Conservation (phyloP, 1,140 invertebrate species). For the Matsumurasca onukii region DNA sequence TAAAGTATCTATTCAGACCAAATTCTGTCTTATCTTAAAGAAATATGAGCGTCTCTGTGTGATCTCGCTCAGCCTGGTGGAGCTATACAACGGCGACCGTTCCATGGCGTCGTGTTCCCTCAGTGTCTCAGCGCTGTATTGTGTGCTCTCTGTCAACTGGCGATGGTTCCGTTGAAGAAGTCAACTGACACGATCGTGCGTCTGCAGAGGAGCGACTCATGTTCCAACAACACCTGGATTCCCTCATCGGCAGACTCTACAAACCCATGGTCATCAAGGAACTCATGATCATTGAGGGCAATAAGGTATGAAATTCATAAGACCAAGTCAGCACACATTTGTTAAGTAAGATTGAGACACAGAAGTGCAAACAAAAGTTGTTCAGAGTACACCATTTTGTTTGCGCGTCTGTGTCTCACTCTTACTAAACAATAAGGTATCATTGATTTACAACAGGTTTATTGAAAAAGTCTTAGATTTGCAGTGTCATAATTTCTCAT, state of each 20-base stretch:
- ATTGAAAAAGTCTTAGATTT: too few relatives aligned
- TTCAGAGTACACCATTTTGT: not conserved
- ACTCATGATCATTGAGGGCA: constrained; percentile 64
- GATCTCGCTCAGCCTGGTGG: constrained; percentile 45
- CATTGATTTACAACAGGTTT: too few relatives aligned
- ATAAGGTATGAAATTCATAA: constrained; percentile 40
- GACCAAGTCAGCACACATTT: not conserved
- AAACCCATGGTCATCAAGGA: constrained; percentile 64
- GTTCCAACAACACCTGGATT: constrained; percentile 55
- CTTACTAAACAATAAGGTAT: too few relatives aligned
- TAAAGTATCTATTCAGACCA: constrained; percentile 21
- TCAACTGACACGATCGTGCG: constrained; percentile 44
- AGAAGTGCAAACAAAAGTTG: not conserved
- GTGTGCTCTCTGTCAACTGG: constrained; percentile 67
- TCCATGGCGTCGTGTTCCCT: constrained; percentile 48
- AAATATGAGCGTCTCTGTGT: constrained; percentile 48
- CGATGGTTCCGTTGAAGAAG: constrained; percentile 62
- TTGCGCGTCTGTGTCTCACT: not conserved
- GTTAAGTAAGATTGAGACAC: not conserved
- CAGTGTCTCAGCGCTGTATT: constrained; percentile 56
- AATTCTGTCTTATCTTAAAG: constrained; percentile 45
- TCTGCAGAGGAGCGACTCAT: constrained; percentile 54
- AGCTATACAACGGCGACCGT: constrained; percentile 47
- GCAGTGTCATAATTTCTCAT: too few relatives aligned
- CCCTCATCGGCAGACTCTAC: constrained; percentile 58